These are phyloP conservation scores for cat (Felis catus) DNA, from an alignment of 2,113 vertebrate species.

Conservation along the genomic window F.catus_Fca126_mat1.0 CM031423.1:65812501-65813000, in stretches of 20 bases:
- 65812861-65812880: neutral
- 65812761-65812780: neutral
- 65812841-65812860: neutral
- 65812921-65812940: neutral
- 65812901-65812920: neutral
- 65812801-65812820: neutral
- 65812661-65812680: neutral
- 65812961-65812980: conserved; percentile 72
- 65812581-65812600: neutral
- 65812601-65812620: neutral
- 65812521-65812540: neutral
- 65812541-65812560: neutral
- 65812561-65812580: neutral
- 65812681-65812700: neutral
- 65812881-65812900: neutral
- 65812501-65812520: neutral
- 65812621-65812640: neutral
- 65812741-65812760: neutral
- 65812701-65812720: neutral
- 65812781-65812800: neutral
- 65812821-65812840: neutral
- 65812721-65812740: neutral
- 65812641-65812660: neutral
- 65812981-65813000: conserved; percentile 71
- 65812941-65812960: neutral